Conservation (phyloP, 2,888 invertebrate genomes). For the Piscicola geometra region DNA sequence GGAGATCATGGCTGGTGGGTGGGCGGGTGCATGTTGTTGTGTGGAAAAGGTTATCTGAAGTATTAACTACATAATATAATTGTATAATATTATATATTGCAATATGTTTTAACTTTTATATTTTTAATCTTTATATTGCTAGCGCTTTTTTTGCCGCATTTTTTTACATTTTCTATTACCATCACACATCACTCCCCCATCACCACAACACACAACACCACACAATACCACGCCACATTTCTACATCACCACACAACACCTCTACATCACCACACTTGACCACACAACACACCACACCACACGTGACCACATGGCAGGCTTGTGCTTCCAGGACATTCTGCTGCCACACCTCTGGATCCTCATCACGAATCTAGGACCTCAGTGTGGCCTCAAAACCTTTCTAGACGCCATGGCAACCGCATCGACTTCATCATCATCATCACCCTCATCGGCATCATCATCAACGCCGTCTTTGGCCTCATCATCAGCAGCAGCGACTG, state of each 20-base stretch:
- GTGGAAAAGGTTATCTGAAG: no score
- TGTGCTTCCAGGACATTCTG: conserved; percentile 87
- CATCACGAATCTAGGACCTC: conserved; percentile 78
- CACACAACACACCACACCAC: no score
- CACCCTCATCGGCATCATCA: no score
- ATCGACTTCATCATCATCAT: conserved; percentile 82
- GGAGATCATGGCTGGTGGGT: conserved; percentile 80
- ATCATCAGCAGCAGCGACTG: no score
- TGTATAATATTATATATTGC: no score
- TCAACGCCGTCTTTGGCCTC: conserved; percentile 52
- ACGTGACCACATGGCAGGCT: conserved; percentile 64
- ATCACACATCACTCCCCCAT: no score
- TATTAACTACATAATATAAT: no score
- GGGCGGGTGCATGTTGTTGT: neutral
- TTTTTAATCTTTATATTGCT: neutral
- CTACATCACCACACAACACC: neutral
- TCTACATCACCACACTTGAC: no score
- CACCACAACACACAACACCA: no score
- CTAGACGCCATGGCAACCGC: conserved; percentile 72
- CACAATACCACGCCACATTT: no score
- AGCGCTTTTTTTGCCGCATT: no score
- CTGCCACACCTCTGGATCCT: conserved; percentile 86
- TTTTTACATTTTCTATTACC: no score
- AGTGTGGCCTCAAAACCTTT: conserved; percentile 81
- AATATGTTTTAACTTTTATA: neutral